Conservation (phyloP, 2,888 invertebrate species). For the Parnassius mnemosyne region DNA sequence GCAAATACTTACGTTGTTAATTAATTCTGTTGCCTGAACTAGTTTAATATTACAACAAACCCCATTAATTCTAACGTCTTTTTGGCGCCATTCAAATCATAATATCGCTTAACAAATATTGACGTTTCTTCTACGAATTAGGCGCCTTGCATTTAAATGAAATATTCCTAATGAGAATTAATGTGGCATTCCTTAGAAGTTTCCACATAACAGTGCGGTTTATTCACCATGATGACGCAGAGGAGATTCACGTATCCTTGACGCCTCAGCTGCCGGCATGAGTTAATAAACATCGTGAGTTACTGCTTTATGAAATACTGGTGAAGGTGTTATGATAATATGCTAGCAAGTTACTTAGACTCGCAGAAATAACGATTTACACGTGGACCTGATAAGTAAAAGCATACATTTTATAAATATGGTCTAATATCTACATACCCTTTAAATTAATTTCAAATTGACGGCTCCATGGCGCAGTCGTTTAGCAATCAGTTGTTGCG, state of each 20-base stretch:
- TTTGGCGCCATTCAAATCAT: conserved; percentile 41
- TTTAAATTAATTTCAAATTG: too few species aligned
- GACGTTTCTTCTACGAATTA: conserved; percentile 43
- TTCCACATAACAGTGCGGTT: conserved; percentile 36
- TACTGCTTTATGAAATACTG: conserved; percentile 35
- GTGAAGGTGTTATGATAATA: conserved; percentile 34
- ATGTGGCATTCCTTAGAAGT: conserved; percentile 49
- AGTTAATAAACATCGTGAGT: conserved; percentile 36
- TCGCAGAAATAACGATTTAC: conserved; percentile 17
- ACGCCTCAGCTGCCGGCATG: conserved; percentile 31
- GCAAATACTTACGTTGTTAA: conserved; percentile 4
- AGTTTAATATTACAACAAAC: conserved; percentile 38
- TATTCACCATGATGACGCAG: conserved; percentile 31
- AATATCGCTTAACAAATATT: conserved; percentile 45
- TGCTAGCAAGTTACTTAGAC: conserved; percentile 8
- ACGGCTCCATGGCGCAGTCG: too few species aligned
- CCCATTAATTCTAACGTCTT: conserved; percentile 44
- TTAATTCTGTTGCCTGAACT: conserved; percentile 26
- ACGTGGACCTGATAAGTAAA: conserved; percentile 1
- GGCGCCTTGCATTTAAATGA: conserved; percentile 46
- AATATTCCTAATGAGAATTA: conserved; percentile 39
- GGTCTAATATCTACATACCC: too few species aligned
- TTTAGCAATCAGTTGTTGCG: too few species aligned
- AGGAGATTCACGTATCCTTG: conserved; percentile 27
- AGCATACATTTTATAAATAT: too few species aligned